Conservation (phyloP, 2,113 vertebrate species). For the Paedocypris sp. region DNA sequence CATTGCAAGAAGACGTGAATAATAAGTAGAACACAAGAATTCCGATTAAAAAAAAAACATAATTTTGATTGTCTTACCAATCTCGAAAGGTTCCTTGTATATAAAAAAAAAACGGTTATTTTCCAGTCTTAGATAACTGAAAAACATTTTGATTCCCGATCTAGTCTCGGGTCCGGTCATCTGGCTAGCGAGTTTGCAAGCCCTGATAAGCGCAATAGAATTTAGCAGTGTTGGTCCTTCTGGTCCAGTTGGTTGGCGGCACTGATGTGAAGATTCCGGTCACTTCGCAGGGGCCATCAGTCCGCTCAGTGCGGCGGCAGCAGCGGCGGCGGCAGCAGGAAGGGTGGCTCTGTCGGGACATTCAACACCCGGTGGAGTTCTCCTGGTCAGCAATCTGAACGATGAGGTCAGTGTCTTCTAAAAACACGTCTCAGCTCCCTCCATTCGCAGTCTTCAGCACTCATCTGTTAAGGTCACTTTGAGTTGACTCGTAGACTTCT, state of each 20-base stretch:
- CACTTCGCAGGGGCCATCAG: conserved; percentile 78
- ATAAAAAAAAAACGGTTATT: no score
- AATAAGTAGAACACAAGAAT: no score
- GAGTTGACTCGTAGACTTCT: no score
- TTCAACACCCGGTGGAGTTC: conserved; percentile 81
- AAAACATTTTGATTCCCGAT: no score
- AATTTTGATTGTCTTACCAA: no score
- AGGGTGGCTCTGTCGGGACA: conserved; percentile 90
- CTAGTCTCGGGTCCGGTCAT: no score
- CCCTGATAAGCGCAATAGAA: no score
- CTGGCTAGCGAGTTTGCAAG: no score
- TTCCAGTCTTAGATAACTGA: no score
- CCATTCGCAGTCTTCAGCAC: conserved; percentile 5
- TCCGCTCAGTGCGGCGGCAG: conserved; percentile 87
- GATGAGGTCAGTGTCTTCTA: conserved; percentile 82
- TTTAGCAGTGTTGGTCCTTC: not conserved
- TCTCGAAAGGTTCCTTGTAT: no score
- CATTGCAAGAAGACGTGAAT: no score
- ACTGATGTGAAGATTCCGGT: not conserved
- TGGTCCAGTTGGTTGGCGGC: not conserved
- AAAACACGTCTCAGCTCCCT: conserved; percentile 1
- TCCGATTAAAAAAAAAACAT: no score
- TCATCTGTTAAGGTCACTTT: conserved; percentile 6
- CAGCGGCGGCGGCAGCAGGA: conserved; percentile 83
- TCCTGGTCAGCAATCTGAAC: conserved; percentile 95